A percentile compares a stretch with the other conserved stretches of the same genome.
These are phyloP conservation scores for Pseudolycoriella hygida DNA, from an alignment of 2,888 invertebrate genomes.

Conservation along the genomic window DNA sequence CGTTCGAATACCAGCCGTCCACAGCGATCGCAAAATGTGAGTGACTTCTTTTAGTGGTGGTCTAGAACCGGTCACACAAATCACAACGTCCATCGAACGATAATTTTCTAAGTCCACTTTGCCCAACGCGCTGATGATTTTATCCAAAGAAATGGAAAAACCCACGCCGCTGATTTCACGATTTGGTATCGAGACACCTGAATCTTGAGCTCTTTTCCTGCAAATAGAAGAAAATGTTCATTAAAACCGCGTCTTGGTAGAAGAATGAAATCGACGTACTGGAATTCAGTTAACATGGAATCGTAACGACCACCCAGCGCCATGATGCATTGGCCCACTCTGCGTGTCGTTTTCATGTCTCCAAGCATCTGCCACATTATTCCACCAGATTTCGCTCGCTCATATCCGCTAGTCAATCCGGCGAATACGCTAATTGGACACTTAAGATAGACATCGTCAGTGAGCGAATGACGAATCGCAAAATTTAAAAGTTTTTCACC, in stretches of 20 bases:
- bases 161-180: conserved; percentile 46
- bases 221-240: conserved; percentile 4
- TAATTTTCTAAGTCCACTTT: conserved; percentile 27
- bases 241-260: not conserved
- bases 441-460: conserved; percentile 24
- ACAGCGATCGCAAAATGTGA: conserved; percentile 42
- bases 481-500: no score
- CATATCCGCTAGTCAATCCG: conserved; percentile 33
- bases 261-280: conserved; percentile 27
- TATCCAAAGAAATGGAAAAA: conserved; percentile 69
- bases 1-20: conserved; percentile 50
- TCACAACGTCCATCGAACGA: conserved; percentile 40
- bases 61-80: conserved; percentile 44
- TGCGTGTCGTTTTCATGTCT: conserved; percentile 14
- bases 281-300: conserved; percentile 52
- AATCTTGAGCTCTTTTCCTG: conserved; percentile 26
- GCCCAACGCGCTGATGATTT: conserved; percentile 44
- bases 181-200: conserved; percentile 20
- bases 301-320: conserved; percentile 88
- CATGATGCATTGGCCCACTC: conserved; percentile 43
- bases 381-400: conserved; percentile 35
- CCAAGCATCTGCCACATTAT: conserved; percentile 39
- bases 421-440: conserved; percentile 33
- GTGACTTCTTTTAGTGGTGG: conserved; percentile 36
- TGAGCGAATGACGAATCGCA: not conserved